Evolutionary conservation across 2,888 invertebrate species (phyloP), one percentile per base, ranked within the genome.

Genomic region (Copidosoma aretas): DNA sequence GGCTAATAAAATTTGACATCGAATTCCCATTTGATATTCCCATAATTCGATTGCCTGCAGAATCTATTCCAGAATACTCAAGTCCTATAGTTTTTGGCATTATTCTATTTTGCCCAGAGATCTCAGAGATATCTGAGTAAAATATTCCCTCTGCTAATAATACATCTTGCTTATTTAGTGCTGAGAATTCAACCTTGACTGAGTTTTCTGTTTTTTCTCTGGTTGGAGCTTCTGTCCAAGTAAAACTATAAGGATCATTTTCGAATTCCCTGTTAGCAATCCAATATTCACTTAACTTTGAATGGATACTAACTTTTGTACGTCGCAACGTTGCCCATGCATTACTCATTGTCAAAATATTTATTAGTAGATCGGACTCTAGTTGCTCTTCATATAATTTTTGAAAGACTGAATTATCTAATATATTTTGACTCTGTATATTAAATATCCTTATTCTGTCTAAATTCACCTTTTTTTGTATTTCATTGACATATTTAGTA

Each of bases 71-170:
- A 1, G 89, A 87, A 75, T 88, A 87, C 75, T 93, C 92, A 67
- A 91, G 88, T 0, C 92, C 92, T 22, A 73, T 67, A 1, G 57
- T 70, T 46, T n/a, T 57, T 12, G 15, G 15, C 73, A 89, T 85
- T 0, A 90, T 86, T 75, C 88, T 88, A 73, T 89, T 89, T 74
- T 92, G 89, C 19, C 87, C 86, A 32, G 87, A 78, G 12, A 90
- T 85, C 1, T 86, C 87, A 1, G 93, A 89, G 1, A 92, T 88
- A 80, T 97, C 96, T 0, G 90, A 89, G 17, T 92, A 90, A 14
- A 97, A 87, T 77, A 93, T 93, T 3, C 95, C 97, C 0, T 93
- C 93, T 0, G 96, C 94, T 0, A 93, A 59, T 0, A 68, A 25
- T 56, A 62, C 17, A 54, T 71, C 71, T 57, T 68, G 86, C 89